Evolutionary conservation across 2,113 vertebrate species (phyloP), one percentile per base, ranked within the genome.

Genomic region (Microcebus jonahi): DNA sequence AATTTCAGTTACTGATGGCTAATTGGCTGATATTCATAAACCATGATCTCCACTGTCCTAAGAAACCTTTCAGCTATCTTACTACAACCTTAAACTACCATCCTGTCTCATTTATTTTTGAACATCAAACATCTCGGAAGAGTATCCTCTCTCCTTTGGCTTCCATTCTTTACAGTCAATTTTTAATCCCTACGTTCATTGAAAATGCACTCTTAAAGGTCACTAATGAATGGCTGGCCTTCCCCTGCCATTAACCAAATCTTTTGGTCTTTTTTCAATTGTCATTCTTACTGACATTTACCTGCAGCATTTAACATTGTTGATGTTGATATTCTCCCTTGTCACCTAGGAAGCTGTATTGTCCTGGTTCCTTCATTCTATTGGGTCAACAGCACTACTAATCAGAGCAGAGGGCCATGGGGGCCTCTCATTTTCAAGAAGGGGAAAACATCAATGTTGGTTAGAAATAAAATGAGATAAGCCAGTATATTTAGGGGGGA

Each of bases 261-360:
- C 14, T 93, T 90, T 88, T 85, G 25, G 18, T 34, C 9, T 77
- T 92, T 91, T 81, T 90, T 67, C 81, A 77, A 8, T 92, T 8
- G 2, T 90, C 55, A 67, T 76, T 95, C 50, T 95, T 88, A 81
- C 36, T 96, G 84, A 84, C 71, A 97, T 95, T 97, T 96, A 93
- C 42, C 36, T 45, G 12, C 63, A 76, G 80, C n/a, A 76, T 61
- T 96, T 94, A 85, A 88, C 73, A 92, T 79, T 71, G 11, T 39
- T 94, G 73, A 63, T 34, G 21, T 86, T 86, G 82, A 87, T 90
- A 73, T 39, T 8, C 17, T 70, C 17, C n/a, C 36, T 96, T 93
- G n/a, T 94, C 57, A 90, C 83, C 42, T 79, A 68, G 34, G 70
- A 94, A 53, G 42, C 50, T 89, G 87, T 94, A 84, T 18, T 90